Evolutionary conservation across 2,113 vertebrate species (phyloP), one percentile per base, ranked within the genome.

Genomic region (Corvus hawaiiensis): DNA sequence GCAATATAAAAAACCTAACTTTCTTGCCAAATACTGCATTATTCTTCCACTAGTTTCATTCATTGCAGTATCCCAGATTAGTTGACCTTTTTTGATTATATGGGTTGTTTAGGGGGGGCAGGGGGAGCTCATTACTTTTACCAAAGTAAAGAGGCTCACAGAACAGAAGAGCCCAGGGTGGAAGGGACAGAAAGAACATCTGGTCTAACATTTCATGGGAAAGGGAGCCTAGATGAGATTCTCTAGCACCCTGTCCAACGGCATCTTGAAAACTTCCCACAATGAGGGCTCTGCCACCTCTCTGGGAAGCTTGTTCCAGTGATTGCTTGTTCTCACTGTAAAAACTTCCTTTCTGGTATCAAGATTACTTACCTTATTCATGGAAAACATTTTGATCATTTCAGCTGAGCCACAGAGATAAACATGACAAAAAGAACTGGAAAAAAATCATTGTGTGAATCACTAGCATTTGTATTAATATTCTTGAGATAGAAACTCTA

Each of bases 271-370:
- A 69, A 66, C 6, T 20, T 39, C 44, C 49, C 2, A 2, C 0
- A 0, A 4, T 11, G 19, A 37, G 18, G 13, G 44, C 24, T 56
- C 37, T 55, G 51, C 23, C 67, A 56, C 1, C 0, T 11, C 9
- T 35, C 39, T 30, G 16, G 23, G 19, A 17, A 73, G 3, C 19
- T 9, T 32, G 23, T 44, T 91, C 8, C 39, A 80, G 32, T 33
- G 24, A 64, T 1, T 55, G 43, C 39, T 15, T 30, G 10, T 13
- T 61, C 84, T 69, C 54, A 55, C 16, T 33, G 9, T 28, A 41
- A 83, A 86, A 88, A 20, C 10, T 10, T 27, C 55, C 9, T 23
- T 55, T 74, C 33, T 52, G 74, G 0, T 48, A n/a, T 37, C 46
- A 74, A 62, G 24, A 67, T 59, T 54, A 78, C 54, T 86, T 72